These are phyloP conservation scores for Speoplatyrhinus poulsoni DNA, from an alignment of 2,113 vertebrate species.

Conservation along the genomic window DNA sequence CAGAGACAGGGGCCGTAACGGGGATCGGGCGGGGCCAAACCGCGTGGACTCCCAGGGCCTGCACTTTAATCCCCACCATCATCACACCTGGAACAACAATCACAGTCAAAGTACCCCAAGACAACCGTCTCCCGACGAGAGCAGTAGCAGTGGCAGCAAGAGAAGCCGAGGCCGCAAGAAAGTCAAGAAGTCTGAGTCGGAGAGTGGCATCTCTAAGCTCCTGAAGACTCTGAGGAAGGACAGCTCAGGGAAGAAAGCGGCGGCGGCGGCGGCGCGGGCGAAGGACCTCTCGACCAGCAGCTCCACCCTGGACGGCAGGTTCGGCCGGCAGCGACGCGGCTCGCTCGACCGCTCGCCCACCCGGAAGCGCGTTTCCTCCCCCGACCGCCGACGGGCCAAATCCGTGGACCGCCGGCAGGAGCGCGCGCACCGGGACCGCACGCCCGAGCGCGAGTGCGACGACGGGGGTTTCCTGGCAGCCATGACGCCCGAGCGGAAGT, in stretches of 20 bases:
- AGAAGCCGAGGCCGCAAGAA: constrained; percentile 69
- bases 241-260: constrained; percentile 77
- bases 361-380: constrained; percentile 80
- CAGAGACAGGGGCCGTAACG: constrained; percentile 75
- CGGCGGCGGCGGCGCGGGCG: constrained; percentile 76
- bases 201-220: constrained; percentile 80
- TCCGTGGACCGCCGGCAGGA: constrained; percentile 77
- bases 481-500: constrained; percentile 66
- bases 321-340: constrained; percentile 76
- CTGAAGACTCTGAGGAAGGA: constrained; percentile 79
- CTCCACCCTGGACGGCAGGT: constrained; percentile 78
- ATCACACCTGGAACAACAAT: constrained; percentile 88
- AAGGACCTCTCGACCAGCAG: constrained; percentile 77
- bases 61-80: constrained; percentile 78
- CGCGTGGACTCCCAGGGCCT: constrained; percentile 84
- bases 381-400: constrained; percentile 82
- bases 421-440: constrained; percentile 69
- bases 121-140: constrained; percentile 81
- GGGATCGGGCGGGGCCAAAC: constrained; percentile 73
- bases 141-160: constrained; percentile 65
- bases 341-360: constrained; percentile 87
- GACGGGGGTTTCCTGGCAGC: constrained; percentile 75
- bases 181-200: constrained; percentile 79
- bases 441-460: constrained; percentile 79
- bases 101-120: constrained; percentile 79